A percentile compares a stretch with the other conserved stretches of the same genome.
Evolutionary conservation across 2,797 vertebrate genomes (phyloP).

Genomic region (Protosalanx chinensis): DNA sequence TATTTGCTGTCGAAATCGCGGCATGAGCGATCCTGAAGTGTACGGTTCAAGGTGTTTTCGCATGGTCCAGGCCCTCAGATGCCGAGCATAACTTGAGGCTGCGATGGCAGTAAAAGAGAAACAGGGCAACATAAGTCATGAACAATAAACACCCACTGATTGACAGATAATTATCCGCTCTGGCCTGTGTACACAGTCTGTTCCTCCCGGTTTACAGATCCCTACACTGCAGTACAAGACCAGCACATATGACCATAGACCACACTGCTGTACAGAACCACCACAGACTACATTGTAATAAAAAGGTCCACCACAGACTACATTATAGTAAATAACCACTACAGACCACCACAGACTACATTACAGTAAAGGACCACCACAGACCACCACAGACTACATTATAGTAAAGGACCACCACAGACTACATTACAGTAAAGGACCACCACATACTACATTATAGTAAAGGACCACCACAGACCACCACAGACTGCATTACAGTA

Average conservation of each 20-base stretch:
- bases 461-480: too few species aligned
- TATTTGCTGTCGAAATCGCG: not conserved
- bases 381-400: too few species aligned
- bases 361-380: too few species aligned
- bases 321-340: too few species aligned
- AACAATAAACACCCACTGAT: slow-evolving; percentile 35
- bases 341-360: too few species aligned
- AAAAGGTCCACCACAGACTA: not conserved
- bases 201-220: too few species aligned
- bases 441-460: too few species aligned
- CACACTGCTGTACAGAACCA: not conserved
- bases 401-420: too few species aligned
- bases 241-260: not conserved
- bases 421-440: too few species aligned
- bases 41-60: not conserved
- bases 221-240: not conserved
- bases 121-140: slow-evolving; percentile 11
- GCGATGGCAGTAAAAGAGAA: slow-evolving; percentile 5
- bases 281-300: not conserved
- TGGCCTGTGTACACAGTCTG: slow-evolving; percentile 12
- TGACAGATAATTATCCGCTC: slow-evolving; percentile 35
- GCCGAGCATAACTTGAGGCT: slow-evolving; percentile 10
- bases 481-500: too few species aligned
- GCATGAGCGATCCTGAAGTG: not conserved
- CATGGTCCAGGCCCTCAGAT: slow-evolving; percentile 17